These are phyloP conservation scores for Garrulus glandarius DNA, from an alignment of 2,797 vertebrate genomes.

Conservation along the genomic window DNA sequence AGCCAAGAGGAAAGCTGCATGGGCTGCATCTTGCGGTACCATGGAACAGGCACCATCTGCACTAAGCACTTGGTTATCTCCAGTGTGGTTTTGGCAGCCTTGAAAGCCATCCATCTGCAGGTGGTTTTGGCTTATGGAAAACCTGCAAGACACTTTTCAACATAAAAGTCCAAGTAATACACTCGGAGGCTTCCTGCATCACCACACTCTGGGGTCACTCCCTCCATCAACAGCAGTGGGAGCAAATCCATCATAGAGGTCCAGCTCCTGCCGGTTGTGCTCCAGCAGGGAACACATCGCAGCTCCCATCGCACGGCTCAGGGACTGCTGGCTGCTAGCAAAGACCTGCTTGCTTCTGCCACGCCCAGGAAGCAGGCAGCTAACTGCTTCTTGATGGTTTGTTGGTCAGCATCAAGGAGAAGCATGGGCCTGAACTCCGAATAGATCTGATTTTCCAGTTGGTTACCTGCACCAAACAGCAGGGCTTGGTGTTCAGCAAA, in stretches of 20 bases:
- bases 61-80: not conserved
- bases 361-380: not conserved
- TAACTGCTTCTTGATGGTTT: not conserved
- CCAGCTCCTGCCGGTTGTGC: not conserved
- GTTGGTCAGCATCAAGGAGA: not conserved
- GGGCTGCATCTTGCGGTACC: fast-evolving
- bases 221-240: not conserved
- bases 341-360: not conserved
- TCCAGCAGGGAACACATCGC: not conserved
- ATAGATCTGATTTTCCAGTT: not conserved
- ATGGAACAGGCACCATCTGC: not conserved
- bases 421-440: not conserved
- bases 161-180: not conserved
- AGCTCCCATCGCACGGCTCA: fast-evolving
- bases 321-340: not conserved
- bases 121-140: not conserved
- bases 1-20: not conserved
- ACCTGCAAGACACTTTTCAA: not conserved
- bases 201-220: not conserved
- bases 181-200: fast-evolving
- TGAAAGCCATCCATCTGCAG: not conserved
- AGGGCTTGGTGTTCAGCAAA: not conserved
- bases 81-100: not conserved
- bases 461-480: not conserved
- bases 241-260: not conserved